Evolutionary conservation across 1,140 invertebrate species (phyloP), one percentile per base, ranked within the genome.

Genomic region (Globodera rostochiensis): DNA sequence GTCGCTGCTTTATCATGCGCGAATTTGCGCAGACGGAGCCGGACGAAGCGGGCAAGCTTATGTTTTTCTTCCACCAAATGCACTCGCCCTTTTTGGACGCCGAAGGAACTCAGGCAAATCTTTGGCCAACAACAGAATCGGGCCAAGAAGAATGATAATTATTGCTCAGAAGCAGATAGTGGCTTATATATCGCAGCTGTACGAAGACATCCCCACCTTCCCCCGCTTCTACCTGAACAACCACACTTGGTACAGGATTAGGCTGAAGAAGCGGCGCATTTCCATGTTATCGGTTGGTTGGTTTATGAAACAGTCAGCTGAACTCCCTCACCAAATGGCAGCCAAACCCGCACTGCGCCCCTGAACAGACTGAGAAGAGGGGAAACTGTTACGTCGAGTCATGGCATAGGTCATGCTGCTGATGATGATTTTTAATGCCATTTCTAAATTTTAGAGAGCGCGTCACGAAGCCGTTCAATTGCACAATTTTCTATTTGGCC

Each of bases 1-100:
- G 84, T 9, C 82, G 85, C 49, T 85, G 84, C 71, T 85, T 86
- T 77, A 75, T 78, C 15, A 25, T 85, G 64, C 50, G 66, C 49
- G 25, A 82, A 11, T 84, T 86, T 66, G 77, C 71, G 46, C 84
- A 85, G 25, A 69, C 77, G 21, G 84, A 82, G 25, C 84, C 84
- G 1, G 84, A 86, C 67, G 82, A 82, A 57, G 64, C 81, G 47
- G 84, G 85, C 6, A 73, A 77, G 46, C 49, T 85, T 4, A 81
- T 75, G 21, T 71, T 85, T 36, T 83, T 50, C 49, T 57, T 85
- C 21, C 84, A 84, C 13, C 76, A 80, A 74, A 69, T 85, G 46
- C 47, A 53, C 4, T 73, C 60, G 5, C 19, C 77, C 13, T 77
- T 86, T 67, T 49, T 78, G 47, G 84, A 66, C 4, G 70, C 75